phyloP scores from a whole-genome alignment of 2,113 vertebrate genomes.

The Struthidea cinerea region DNA sequence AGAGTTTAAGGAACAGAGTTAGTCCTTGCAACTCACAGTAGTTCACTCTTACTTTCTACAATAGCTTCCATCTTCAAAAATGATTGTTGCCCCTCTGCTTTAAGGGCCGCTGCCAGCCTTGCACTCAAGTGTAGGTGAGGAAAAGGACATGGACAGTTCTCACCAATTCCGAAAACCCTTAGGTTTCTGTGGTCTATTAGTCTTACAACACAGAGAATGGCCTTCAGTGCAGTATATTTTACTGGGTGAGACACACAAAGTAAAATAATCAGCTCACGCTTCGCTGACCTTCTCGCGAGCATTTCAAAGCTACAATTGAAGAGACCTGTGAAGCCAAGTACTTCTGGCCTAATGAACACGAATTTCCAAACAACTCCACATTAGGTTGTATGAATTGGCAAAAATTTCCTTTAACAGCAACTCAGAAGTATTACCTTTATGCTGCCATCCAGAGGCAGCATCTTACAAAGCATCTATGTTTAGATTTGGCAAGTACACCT shows the following conservation, averaged over 20 bases:
- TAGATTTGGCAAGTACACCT: neutral
- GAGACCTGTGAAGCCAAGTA: neutral
- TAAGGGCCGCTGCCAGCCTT: neutral
- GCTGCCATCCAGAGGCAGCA: neutral
- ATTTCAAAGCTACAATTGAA: neutral
- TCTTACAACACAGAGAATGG: neutral
- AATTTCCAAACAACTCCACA: neutral
- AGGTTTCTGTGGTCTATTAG: neutral
- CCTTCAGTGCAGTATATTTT: neutral
- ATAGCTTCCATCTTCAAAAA: neutral
- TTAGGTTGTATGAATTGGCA: neutral
- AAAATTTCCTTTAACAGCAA: neutral
- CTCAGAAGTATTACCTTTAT: neutral
- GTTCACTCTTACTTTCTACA: neutral
- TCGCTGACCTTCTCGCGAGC: neutral
- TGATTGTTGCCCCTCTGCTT: neutral
- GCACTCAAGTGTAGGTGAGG: neutral
- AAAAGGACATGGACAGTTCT: neutral
- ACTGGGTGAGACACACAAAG: neutral
- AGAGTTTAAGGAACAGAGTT: neutral
- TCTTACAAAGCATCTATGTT: neutral
- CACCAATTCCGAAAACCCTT: neutral
- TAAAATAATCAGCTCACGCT: neutral
- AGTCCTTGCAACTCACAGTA: neutral
- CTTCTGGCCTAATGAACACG: neutral